Percentiles rank a stretch among this genome's conserved stretches.
Conservation (phyloP, 1,140 invertebrate genomes). For the Harpegnathos saltator region DNA sequence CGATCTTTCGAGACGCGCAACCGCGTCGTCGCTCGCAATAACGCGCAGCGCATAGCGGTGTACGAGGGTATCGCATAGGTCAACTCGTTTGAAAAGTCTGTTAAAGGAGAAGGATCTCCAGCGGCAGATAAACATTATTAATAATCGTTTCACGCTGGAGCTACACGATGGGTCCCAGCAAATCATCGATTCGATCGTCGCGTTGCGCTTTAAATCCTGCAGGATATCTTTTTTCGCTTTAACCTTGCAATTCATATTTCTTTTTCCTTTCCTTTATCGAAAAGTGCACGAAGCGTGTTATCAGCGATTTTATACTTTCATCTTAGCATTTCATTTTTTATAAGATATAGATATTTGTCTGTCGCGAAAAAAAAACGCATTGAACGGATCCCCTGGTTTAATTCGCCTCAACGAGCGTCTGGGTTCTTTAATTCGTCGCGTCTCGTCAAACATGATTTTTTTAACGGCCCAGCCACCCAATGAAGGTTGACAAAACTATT, state of each 20-base stretch:
- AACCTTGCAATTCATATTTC: constrained; percentile 2
- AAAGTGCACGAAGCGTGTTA: not conserved
- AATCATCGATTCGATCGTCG: not conserved
- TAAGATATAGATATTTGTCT: not conserved
- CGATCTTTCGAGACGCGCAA: constrained; percentile 22
- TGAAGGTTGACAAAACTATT: constrained; percentile 75
- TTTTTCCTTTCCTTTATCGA: not conserved
- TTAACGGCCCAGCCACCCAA: constrained; percentile 43
- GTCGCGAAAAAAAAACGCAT: not conserved
- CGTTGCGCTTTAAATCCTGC: not conserved
- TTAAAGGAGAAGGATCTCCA: constrained; percentile 63
- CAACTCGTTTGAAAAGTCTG: constrained; percentile 56
- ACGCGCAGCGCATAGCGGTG: constrained; percentile 32
- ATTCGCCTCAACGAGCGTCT: constrained; percentile 25
- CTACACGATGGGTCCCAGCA: constrained; percentile 23
- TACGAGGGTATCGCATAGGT: constrained; percentile 74
- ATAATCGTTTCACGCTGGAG: constrained; percentile 61
- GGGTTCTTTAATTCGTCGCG: constrained; percentile 39
- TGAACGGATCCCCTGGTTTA: not conserved
- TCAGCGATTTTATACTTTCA: not conserved
- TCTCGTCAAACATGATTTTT: constrained; percentile 47
- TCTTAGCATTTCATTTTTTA: not conserved
- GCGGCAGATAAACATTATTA: constrained; percentile 71
- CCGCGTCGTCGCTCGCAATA: constrained; percentile 1
- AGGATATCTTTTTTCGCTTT: not conserved